Evolutionary conservation across 1,140 invertebrate species (phyloP), one percentile per base, ranked within the genome.

Genomic region (Cataglyphis hispanica): DNA sequence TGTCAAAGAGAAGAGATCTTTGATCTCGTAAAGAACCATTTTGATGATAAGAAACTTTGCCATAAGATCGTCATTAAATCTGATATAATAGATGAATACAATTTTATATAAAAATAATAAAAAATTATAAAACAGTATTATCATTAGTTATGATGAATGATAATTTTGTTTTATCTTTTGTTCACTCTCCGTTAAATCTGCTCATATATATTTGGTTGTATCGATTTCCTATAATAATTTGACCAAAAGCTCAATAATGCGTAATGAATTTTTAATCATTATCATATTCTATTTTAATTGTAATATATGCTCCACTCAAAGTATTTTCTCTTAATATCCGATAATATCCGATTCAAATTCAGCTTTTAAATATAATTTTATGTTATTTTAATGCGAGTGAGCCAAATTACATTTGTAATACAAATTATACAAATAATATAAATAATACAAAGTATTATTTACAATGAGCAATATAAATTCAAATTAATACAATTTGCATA

Each of bases 241-340:
- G 63, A 76, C 2, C 37, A 16, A 8, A 27, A 27, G 8, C 10
- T 75, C 37, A 61, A 61, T 25, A 40, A 63, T 2, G 22, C 19
- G 13, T 40, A 63, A 63, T 27, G 0, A 76, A 40, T 76, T 40
- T 50, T 50, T 27, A 43, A 76, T 76, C 19, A 40, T 74, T 13
- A 27, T 2, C 16, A 75, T 40, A 40, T 34, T 76, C 34, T 76
- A 25, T 16, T 63, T 63, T 27, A 43, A 6, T 40, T 19, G 13
- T 40, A 27, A 13, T 40, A 58, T 25, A 3, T 1, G 37, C 27
- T 75, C 13, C 1, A 75, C n/a, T 58, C 10, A 50, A 50, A 27
- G 19, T 58, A 76, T 40, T 58, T 74, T 56, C 4, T 37, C 4
- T 40, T 27, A 76, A 76, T 61, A 76, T 61, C 61, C n/a, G n/a